Evolutionary conservation across 2,888 invertebrate species (phyloP).

Genomic region (Tachina lurida): DNA sequence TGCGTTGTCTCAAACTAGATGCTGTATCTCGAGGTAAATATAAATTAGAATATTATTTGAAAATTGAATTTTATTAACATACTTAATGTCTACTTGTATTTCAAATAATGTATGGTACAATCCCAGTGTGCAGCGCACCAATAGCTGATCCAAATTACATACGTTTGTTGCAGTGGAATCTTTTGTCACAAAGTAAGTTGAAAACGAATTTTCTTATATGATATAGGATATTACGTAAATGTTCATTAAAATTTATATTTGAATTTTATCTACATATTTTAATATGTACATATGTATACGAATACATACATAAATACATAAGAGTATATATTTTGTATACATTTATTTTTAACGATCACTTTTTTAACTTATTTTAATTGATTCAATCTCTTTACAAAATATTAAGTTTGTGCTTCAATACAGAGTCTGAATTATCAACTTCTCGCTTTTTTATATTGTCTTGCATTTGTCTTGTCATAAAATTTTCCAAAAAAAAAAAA

Average conservation of each 20-base stretch:
- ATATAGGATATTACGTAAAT: constrained; percentile 58
- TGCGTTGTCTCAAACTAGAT: constrained; percentile 83
- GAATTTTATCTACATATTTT: constrained; percentile 42
- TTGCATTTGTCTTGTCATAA: too few species aligned
- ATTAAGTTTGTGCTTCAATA: too few species aligned
- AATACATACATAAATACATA: not conserved
- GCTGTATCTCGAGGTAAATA: constrained; percentile 83
- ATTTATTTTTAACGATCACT: too few species aligned
- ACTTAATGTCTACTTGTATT: constrained; percentile 25
- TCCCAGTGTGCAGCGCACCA: constrained; percentile 83
- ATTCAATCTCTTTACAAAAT: too few species aligned
- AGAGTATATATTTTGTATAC: too few species aligned
- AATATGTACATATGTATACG: too few species aligned
- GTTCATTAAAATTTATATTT: not conserved
- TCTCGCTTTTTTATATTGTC: too few species aligned
- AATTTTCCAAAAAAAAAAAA: too few species aligned
- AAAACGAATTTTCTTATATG: not conserved
- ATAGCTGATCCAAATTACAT: constrained; percentile 83
- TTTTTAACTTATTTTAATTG: too few species aligned
- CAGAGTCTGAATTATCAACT: too few species aligned
- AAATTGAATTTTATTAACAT: constrained; percentile 49
- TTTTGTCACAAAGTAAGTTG: constrained; percentile 87
- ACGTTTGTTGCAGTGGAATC: constrained; percentile 88
- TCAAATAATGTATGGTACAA: constrained; percentile 8
- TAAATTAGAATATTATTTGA: not conserved